Evolutionary conservation across 2,113 vertebrate genomes (phyloP), one percentile per base, ranked within the genome.

Genomic region (Haemorhous mexicanus): DNA sequence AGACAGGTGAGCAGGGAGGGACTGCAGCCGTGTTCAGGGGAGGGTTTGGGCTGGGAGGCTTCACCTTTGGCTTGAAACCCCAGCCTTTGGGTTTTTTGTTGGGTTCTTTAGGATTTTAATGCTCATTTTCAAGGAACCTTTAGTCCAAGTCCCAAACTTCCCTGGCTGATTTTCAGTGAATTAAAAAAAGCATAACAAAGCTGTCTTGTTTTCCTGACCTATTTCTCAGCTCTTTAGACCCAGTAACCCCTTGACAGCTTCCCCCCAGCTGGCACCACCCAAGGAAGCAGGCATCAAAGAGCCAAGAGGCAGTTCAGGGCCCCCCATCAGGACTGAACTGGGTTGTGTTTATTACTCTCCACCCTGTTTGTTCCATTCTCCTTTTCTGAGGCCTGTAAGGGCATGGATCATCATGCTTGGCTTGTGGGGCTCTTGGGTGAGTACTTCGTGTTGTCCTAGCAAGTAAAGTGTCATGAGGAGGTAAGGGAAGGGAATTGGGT

Each of bases 1-100:
- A 46, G 99, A 99, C 95, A 98, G 99, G 99, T 99, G 94, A 98
- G 98, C 95, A 30, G 10, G 53, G 68, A 17, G 35, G 37, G 26
- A 1, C 3, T 13, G 22, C 43, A 37, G 1, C 44, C 10, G 0
- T 8, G 1, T 23, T 53, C 52, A 23, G 20, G 39, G 84, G 5
- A 17, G 35, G 37, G 22, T 12, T 53, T 69, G 63, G 26, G 72
- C 58, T 33, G 21, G 21, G 8, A 58, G 14, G 33, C 21, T 33
- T 89, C 67, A 23, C 20, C 47, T 87, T 55, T 37, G 15, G 9
- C 50, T 55, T 70, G 28, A 41, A 84, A 33, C 11, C 21, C 11
- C 39, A 79, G 67, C 26, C 46, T 87, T n/a, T 91, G 23, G 10
- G 13, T 9, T 78, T 74, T 53, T 69, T 24, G 44, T 55, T 80